These are phyloP conservation scores for Trachelus stipa DNA, from an alignment of 2,888 invertebrate species.

Conservation along the genomic window DNA sequence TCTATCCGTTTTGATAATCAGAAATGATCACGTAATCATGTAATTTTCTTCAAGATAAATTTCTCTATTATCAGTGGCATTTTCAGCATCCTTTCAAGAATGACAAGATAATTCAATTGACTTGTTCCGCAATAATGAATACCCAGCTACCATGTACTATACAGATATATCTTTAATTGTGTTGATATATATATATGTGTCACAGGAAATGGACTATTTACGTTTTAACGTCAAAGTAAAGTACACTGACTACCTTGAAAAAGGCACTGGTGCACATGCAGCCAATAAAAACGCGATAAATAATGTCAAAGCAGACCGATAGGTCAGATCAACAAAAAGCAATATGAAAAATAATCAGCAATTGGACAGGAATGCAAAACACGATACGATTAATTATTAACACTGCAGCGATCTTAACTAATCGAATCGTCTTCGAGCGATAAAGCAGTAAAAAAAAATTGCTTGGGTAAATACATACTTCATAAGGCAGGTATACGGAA, in stretches of 20 bases:
- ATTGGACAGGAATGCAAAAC: too few species aligned
- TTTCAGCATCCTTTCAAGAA: neutral
- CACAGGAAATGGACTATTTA: constrained; percentile 42
- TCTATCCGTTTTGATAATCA: neutral
- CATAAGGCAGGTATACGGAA: neutral
- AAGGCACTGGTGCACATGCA: neutral
- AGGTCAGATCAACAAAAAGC: too few species aligned
- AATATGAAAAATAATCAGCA: too few species aligned
- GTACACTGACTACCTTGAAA: neutral
- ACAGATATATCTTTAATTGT: neutral
- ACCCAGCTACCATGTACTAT: neutral
- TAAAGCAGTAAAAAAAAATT: neutral
- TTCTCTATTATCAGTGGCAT: neutral
- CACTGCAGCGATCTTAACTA: neutral
- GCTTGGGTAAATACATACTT: neutral
- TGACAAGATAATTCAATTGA: neutral
- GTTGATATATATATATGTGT: constrained; percentile 15
- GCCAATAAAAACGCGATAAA: neutral
- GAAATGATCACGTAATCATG: neutral
- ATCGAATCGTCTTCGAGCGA: neutral
- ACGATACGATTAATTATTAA: neutral
- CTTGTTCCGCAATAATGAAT: neutral
- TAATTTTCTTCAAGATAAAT: neutral
- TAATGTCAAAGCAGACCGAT: too few species aligned
- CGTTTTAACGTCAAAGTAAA: constrained; percentile 26